Base-by-base conservation (phyloP, 2,113 vertebrate species). In the Callipepla californica region DNA sequence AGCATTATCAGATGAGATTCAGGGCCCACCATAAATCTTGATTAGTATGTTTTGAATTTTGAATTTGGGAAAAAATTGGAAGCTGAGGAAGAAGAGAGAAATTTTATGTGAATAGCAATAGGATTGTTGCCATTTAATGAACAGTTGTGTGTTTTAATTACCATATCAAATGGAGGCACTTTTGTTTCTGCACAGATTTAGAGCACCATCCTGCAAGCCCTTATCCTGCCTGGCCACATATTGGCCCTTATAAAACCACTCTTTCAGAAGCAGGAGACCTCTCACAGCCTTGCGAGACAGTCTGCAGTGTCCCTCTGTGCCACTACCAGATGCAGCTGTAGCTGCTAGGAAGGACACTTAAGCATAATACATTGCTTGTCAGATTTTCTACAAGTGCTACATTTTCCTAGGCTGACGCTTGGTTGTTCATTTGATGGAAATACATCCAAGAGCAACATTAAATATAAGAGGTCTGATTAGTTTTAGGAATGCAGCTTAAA, bases 1-100 rank as follows among this genome's bases (percentile, higher is more conserved):
- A 69, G 12, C 1, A 3, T 45, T 16, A 53, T 34, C 26, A 45
- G 19, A 62, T 0, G 0, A 57, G 21, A 69, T 32, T 30, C 38
- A 67, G 4, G 10, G 5, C 3, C 11, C 40, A 76, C 4, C 2
- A 15, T 21, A 58, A 59, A 51, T 68, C 18, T 91, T 53, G 23
- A 11, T 1, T 1, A 22, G 23, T 76, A 28, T 13, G 13, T 36
- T 81, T 30, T 62, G 45, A 89, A n/a, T 53, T 77, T n/a, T 82
- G 42, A 40, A 77, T 53, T 8, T 67, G 40, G 8, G 51, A 68
- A 66, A 70, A 89, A 91, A 68, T 59, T 82, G 61, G 61, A 77
- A 16, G 40, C 6, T 40, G 68, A 62, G 25, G 32, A 87, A 61
- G 61, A 79, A 51, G 40, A 85, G 63, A 8, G 13, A 13, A 11